Evolutionary conservation across 2,888 invertebrate genomes (phyloP).

Genomic region (Ditylenchus weischeri): DNA sequence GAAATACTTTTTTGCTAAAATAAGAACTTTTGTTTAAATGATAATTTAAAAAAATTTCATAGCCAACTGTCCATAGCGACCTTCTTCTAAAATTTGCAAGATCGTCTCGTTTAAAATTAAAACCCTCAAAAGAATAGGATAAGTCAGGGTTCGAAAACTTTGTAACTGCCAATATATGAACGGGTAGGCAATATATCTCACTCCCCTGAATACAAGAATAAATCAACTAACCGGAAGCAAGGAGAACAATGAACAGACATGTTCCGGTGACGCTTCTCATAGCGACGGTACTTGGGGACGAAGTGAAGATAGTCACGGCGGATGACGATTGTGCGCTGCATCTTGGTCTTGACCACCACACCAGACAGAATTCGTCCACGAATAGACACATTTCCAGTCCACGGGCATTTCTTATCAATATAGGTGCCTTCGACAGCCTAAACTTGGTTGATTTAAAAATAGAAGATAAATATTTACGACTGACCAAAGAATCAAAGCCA

Average conservation of each 20-base stretch:
- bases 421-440: slow-evolving; percentile 95
- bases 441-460: slow-evolving; percentile 17
- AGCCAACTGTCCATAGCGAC: too few relatives aligned
- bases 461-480: not conserved
- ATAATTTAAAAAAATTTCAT: too few relatives aligned
- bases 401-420: slow-evolving; percentile 99
- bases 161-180: too few relatives aligned
- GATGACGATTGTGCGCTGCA: slow-evolving; percentile 97
- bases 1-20: too few relatives aligned
- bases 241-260: slow-evolving; percentile 98
- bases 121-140: too few relatives aligned
- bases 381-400: slow-evolving; percentile 96
- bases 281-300: slow-evolving; percentile 94
- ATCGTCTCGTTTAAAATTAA: too few relatives aligned
- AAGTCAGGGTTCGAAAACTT: too few relatives aligned
- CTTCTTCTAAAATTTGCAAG: too few relatives aligned
- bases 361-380: slow-evolving; percentile 94
- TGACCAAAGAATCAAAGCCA: too few relatives aligned
- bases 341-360: slow-evolving; percentile 79
- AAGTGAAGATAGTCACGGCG: slow-evolving; percentile 96
- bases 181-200: too few relatives aligned
- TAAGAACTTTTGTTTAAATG: too few relatives aligned
- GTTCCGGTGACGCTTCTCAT: slow-evolving; percentile 97
- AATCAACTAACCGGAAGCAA: slow-evolving; percentile 78
- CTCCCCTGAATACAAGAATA: too few relatives aligned